Conservation (phyloP, 2,797 vertebrate genomes). For the Hydrocynus forskahlii region DNA sequence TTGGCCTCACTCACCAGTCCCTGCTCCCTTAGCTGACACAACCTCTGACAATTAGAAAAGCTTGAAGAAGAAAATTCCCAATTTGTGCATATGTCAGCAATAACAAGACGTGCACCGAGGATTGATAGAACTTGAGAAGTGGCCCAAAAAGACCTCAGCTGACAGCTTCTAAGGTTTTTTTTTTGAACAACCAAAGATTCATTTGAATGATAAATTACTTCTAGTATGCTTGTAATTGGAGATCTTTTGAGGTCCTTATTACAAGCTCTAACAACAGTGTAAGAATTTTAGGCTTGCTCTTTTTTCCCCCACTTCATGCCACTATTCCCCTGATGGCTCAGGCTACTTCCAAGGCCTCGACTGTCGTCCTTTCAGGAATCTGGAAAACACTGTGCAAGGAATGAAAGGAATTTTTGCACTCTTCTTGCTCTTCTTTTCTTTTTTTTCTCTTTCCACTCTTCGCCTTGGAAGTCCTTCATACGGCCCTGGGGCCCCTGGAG, state of each 20-base stretch:
- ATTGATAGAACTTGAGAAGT: conserved; percentile 42
- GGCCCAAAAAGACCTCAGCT: conserved; percentile 39
- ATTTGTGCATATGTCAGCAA: conserved; percentile 38
- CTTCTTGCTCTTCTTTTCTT: conserved; percentile 63
- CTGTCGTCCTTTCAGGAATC: conserved; percentile 76
- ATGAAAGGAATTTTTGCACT: conserved; percentile 80
- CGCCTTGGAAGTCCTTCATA: conserved; percentile 79
- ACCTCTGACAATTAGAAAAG: conserved; percentile 44
- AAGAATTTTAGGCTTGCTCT: conserved; percentile 42
- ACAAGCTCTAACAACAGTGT: conserved; percentile 16
- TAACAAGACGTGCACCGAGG: conserved; percentile 39
- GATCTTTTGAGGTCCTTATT: conserved; percentile 8
- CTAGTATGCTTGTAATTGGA: conserved; percentile 2
- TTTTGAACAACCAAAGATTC: conserved; percentile 24
- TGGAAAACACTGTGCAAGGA: conserved; percentile 81
- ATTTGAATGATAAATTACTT: conserved; percentile 17
- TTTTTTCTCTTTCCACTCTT: conserved; percentile 46
- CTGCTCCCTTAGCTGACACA: conserved; percentile 35
- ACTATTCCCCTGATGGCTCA: conserved; percentile 70
- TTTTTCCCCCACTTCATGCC: conserved; percentile 42
- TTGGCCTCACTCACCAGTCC: conserved; percentile 48
- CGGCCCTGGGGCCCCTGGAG: conserved; percentile 80
- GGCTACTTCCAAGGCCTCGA: conserved; percentile 68
- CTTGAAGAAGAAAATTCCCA: conserved; percentile 35
- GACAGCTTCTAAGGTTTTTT: conserved; percentile 18